A percentile compares a stretch with the other conserved stretches of the same genome.
These are phyloP conservation scores for Camptogramma bilineatum DNA, from an alignment of 2,888 invertebrate genomes.

Conservation along the genomic window DNA sequence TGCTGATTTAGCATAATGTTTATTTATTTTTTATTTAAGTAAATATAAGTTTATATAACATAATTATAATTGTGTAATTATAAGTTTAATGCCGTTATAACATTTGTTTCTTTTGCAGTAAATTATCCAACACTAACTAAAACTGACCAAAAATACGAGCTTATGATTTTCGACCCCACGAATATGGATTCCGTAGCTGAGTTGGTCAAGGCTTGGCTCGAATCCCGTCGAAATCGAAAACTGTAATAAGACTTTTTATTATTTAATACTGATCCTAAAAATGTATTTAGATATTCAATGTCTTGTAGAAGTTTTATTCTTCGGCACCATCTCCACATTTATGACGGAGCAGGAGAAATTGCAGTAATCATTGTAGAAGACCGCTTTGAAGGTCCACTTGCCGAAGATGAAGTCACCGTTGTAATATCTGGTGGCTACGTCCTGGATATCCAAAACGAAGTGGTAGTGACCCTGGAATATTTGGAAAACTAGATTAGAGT, in stretches of 20 bases:
- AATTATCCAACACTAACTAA: no score
- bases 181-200: no score
- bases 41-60: neutral
- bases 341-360: conserved; percentile 60
- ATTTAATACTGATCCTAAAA: no score
- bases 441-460: conserved; percentile 53
- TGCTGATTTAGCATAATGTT: neutral
- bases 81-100: neutral
- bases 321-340: conserved; percentile 52
- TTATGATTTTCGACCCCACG: no score
- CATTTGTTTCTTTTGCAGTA: neutral
- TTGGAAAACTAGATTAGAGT: neutral
- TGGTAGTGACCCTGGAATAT: conserved; percentile 57
- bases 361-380: conserved; percentile 60
- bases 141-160: no score
- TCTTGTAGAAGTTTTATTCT: conserved; percentile 29
- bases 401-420: conserved; percentile 62
- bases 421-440: conserved; percentile 58
- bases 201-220: no score
- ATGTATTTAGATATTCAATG: conserved; percentile 6
- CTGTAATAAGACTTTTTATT: no score
- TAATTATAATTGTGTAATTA: no score
- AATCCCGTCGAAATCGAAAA: no score
- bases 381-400: conserved; percentile 56
- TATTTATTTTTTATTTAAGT: neutral